Base-by-base conservation (phyloP, 1,140 invertebrate genomes). In the Aphidius ervi region DNA sequence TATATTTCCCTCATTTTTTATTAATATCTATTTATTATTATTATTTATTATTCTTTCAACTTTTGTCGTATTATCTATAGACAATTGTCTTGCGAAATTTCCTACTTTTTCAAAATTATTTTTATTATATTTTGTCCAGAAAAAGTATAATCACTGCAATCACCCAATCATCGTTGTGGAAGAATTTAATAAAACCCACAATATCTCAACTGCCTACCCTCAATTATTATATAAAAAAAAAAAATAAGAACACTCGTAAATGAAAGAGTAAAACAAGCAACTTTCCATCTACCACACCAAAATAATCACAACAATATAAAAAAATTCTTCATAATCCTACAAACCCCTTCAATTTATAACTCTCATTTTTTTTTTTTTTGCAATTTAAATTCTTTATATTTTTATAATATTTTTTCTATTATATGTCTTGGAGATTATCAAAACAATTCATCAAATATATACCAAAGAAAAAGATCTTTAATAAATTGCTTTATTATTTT, bases 111-210 rank as follows among this genome's bases (percentile, higher is more conserved):
- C 54, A 16, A 39, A 41, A 42, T 20, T 16, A 16, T 56, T 42
- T 56, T 45, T 39, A 43, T 16, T 9, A 31, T 16, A 16, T 16
- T 16, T 16, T 16, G 4, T 6, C 42, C 42, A 16, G 6, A 43
- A n/a, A 7, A 39, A 45, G 40, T 31, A 39, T 46, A 46, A 57
- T 57, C 23, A 31, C 39, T 37, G 37, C 4, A 20, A 46, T 57
- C 31, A 20, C 37, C 23, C 8, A 5, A 40, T 9, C 43, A 56
- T 31, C 9, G 54, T 46, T 20, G 42, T 43, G 54, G 9, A 43
- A 6, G 58, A 64, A 65, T 67, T 65, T 63, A 64, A 65, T 65
- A 61, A 49, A 61, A 62, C 50, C 41, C 23, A 61, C 48, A 43
- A 56, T 61, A 61, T 60, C 54, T 64, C 63, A 63, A 63, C 42